phyloP scores from a whole-genome alignment of 2,113 vertebrate genomes.

The Ammodytes marinus region DNA sequence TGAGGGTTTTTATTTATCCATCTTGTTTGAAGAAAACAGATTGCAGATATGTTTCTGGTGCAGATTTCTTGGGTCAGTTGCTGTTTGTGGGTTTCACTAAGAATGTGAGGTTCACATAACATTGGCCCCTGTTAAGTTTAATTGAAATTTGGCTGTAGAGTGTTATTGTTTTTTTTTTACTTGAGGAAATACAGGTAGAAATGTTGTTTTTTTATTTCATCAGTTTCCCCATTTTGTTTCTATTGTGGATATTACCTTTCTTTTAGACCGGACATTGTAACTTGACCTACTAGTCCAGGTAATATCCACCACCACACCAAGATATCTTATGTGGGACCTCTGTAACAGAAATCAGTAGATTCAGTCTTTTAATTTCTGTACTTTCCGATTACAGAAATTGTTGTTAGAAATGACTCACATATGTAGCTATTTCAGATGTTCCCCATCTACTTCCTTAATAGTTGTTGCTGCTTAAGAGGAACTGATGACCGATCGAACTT shows the following conservation, averaged over 20 bases:
- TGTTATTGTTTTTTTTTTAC: neutral
- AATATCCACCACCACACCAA: constrained; percentile 13
- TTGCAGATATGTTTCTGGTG: neutral
- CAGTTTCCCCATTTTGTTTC: neutral
- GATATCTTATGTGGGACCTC: constrained; percentile 34
- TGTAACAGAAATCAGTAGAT: constrained; percentile 21
- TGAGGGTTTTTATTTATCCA: neutral
- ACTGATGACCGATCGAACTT: constrained; percentile 25
- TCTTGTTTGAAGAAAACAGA: neutral
- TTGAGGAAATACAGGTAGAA: neutral
- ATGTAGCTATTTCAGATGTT: constrained; percentile 42
- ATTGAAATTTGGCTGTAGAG: neutral
- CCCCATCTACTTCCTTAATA: constrained; percentile 27
- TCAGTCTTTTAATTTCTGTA: constrained; percentile 9
- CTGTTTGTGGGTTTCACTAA: neutral
- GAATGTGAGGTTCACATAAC: neutral
- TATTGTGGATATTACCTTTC: neutral
- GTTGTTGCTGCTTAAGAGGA: constrained; percentile 38
- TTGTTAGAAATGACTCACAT: constrained; percentile 16
- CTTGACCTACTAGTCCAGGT: constrained; percentile 21
- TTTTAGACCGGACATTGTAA: neutral
- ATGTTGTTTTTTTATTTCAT: constrained; percentile 2
- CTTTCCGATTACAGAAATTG: constrained; percentile 17
- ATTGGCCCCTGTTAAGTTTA: neutral
- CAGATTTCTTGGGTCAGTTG: neutral